Conservation (phyloP, 2,113 vertebrate genomes). For the Vulpes lagopus region DNA sequence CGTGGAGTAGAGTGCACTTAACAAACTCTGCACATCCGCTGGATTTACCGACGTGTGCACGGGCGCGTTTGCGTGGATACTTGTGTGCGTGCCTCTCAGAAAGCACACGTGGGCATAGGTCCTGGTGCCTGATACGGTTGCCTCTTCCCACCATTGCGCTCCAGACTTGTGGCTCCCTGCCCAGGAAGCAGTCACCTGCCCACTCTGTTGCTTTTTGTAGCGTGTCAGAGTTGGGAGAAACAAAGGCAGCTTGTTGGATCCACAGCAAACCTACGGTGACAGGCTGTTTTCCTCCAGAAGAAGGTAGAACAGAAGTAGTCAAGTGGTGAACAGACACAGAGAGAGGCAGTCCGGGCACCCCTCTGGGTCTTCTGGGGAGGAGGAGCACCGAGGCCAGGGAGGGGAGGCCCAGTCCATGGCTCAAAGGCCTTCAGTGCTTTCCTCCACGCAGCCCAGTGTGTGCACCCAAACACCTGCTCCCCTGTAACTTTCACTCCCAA, state of each 20-base stretch:
- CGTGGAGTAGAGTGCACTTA: not conserved
- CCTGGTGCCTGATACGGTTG: conserved; percentile 47
- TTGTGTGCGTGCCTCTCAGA: not conserved
- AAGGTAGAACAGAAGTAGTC: conserved; percentile 67
- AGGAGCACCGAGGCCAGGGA: not conserved
- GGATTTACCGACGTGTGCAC: not conserved
- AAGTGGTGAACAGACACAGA: conserved; percentile 58
- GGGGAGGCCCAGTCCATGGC: not conserved
- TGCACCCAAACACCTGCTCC: not conserved
- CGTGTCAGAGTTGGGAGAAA: conserved; percentile 75
- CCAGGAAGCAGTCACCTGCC: conserved; percentile 81
- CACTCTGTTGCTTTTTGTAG: conserved; percentile 78
- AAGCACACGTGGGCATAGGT: conserved; percentile 37
- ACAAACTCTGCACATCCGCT: not conserved
- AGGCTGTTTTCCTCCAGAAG: conserved; percentile 74
- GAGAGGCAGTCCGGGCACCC: not conserved
- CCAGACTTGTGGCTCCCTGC: conserved; percentile 73
- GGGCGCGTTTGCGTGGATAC: not conserved
- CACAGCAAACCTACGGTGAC: conserved; percentile 71
- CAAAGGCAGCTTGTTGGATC: conserved; percentile 80
- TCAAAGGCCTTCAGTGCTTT: conserved; percentile 79
- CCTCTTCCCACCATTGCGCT: conserved; percentile 56
- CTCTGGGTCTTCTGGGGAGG: not conserved
- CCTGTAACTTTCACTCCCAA: not conserved
- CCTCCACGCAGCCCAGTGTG: conserved; percentile 49